Conservation (phyloP, 2,888 invertebrate species). For the Synergus itoensis region DNA sequence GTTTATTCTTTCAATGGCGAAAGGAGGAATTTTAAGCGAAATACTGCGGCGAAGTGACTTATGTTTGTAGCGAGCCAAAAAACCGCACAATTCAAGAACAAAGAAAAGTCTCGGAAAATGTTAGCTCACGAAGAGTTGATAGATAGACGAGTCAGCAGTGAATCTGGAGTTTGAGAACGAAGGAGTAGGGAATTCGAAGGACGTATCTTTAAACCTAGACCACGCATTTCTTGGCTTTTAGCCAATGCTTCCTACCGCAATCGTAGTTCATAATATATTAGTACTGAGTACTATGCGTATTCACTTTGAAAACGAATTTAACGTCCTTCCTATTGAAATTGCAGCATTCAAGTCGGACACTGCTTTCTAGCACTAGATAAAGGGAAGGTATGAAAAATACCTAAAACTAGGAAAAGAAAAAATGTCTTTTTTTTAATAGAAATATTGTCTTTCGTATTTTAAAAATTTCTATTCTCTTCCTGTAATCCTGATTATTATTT, state of each 20-base stretch:
- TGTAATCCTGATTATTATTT: background rate
- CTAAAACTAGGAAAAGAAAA: too few species aligned
- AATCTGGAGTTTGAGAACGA: constrained; percentile 22
- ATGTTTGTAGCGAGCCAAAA: constrained; percentile 33
- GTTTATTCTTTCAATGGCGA: background rate
- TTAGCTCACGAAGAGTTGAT: constrained; percentile 38
- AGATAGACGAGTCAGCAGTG: constrained; percentile 24
- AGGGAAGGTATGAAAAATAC: too few species aligned
- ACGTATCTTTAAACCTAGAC: background rate
- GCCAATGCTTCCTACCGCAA: background rate
- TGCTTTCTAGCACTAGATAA: background rate
- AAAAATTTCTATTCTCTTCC: background rate
- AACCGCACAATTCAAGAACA: constrained; percentile 34
- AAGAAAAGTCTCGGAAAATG: constrained; percentile 15
- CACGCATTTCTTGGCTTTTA: constrained; percentile 11
- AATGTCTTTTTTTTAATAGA: too few species aligned
- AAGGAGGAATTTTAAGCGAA: constrained; percentile 23
- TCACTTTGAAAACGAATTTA: constrained; percentile 8
- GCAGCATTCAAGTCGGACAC: background rate
- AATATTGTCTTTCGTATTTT: too few species aligned
- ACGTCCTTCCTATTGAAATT: background rate
- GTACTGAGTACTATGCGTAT: constrained; percentile 19
- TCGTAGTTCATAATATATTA: constrained; percentile 5
- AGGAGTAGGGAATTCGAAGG: background rate
- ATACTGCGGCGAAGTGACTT: constrained; percentile 21